Percentiles rank a stretch among this genome's conserved stretches.
Evolutionary conservation across 1,140 invertebrate species (phyloP).

Genomic region (Papilio helenus): DNA sequence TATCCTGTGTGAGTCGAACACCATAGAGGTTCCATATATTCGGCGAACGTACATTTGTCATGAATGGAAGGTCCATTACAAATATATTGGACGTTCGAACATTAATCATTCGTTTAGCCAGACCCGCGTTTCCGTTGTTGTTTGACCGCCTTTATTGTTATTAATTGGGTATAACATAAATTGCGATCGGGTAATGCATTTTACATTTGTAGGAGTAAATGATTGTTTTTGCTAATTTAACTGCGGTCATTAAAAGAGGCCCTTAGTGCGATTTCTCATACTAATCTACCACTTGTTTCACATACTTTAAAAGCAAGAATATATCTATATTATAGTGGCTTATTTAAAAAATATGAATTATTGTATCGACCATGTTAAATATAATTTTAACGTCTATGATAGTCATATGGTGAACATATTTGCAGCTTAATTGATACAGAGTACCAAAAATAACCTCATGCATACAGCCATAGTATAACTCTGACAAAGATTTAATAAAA

Average conservation of each 20-base stretch:
- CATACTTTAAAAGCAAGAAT: too few species aligned
- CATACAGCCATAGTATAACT: not conserved
- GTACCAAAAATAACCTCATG: not conserved
- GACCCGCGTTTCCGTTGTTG: constrained; percentile 41
- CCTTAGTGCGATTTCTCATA: too few species aligned
- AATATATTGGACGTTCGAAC: constrained; percentile 42
- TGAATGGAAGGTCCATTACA: constrained; percentile 40
- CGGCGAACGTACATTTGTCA: constrained; percentile 35
- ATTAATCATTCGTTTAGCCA: constrained; percentile 49
- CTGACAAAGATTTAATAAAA: not conserved
- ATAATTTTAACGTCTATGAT: not conserved
- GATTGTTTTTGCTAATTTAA: not conserved
- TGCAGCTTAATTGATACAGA: not conserved
- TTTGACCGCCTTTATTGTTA: constrained; percentile 50
- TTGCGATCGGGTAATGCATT: constrained; percentile 21
- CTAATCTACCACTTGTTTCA: too few species aligned
- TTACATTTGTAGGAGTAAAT: constrained; percentile 7
- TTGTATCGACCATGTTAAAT: not conserved
- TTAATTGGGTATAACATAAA: constrained; percentile 51
- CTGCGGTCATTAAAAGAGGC: not conserved
- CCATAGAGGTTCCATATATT: constrained; percentile 32
- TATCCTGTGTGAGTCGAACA: constrained; percentile 18
- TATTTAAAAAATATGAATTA: not conserved
- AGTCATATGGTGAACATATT: constrained; percentile 2
- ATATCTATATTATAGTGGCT: too few species aligned